Base-by-base conservation (phyloP, 2,113 vertebrate genomes). In the Piprites chloris region DNA sequence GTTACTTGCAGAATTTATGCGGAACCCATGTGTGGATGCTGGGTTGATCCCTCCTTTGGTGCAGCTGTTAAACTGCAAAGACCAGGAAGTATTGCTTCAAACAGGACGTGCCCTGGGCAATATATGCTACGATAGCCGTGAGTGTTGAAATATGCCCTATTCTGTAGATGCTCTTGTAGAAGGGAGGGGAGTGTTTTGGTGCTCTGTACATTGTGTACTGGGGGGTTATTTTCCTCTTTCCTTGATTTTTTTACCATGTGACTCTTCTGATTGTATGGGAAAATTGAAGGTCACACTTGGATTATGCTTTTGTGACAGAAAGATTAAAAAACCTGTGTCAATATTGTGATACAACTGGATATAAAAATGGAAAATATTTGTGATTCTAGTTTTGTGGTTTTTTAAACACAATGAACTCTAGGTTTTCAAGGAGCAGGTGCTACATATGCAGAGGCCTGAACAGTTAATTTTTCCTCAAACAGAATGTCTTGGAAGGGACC, bases 41-140 rank as follows among this genome's bases (percentile, higher is more conserved):
- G 99, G 99, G 21, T 97, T 99, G 96, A 99, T 99, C 96, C 98
- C 99, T 87, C 99, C 99, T 28, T 97, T 99, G 95, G 98, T 99
- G 68, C 98, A 99, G 96, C 99, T 99, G 95, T 89, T 99, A 39
- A 98, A 98, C 97, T 99, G 98, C 97, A 98, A 98, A 94, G 99
- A 99, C 97, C 99, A 99, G 97, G 99, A 99, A 97, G 98, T 99
- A 44, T 96, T 99, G 87, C 99, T 99, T 89, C 99, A 99, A 97
- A 99, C 99, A 0, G 99, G 99, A 96, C 98, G 99, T 68, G 99
- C 99, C 66, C 98, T 99, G 74, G 99, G 99, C 95, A 99, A 99
- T 98, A 99, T 99, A 98, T 99, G 99, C 95, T 99, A 99, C 21
- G 99, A 99, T 95, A 99, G 99, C 98, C 99, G 99, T 99, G 99